A percentile compares a stretch with the other conserved stretches of the same genome.
phyloP scores from a whole-genome alignment of 2,888 invertebrate genomes.

The Hirudinaria manillensis region DNA sequence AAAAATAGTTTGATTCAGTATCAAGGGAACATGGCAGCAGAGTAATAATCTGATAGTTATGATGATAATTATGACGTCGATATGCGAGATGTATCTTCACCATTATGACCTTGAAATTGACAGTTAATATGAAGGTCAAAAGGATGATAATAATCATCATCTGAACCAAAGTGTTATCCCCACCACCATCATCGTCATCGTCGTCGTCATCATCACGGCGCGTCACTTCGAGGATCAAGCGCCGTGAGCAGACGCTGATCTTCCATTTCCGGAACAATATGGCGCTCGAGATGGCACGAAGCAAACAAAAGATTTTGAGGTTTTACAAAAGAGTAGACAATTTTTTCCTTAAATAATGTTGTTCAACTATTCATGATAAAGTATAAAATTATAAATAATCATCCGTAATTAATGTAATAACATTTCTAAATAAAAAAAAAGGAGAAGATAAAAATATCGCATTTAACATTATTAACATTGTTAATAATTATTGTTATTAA shows the following conservation, averaged over 20 bases:
- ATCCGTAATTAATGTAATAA: too few relatives aligned
- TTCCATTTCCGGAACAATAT: neutral
- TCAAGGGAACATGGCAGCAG: too few relatives aligned
- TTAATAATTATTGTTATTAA: too few relatives aligned
- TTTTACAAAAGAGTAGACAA: too few relatives aligned
- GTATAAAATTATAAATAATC: too few relatives aligned
- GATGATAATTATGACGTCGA: neutral
- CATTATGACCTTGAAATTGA: too few relatives aligned
- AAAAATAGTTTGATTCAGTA: too few relatives aligned
- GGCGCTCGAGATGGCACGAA: neutral
- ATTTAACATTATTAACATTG: too few relatives aligned
- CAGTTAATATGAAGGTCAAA: neutral
- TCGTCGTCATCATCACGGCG: neutral
- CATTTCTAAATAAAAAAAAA: too few relatives aligned
- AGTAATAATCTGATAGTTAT: neutral
- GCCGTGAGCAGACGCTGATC: constrained; percentile 12
- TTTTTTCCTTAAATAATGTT: too few relatives aligned
- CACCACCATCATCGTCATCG: constrained; percentile 14
- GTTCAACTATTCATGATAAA: too few relatives aligned
- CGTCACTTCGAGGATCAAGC: neutral
- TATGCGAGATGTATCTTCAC: neutral
- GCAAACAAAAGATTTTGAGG: neutral
- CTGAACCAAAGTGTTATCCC: neutral
- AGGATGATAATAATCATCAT: constrained; percentile 4
- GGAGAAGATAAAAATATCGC: too few relatives aligned